Conservation (phyloP, 2,888 invertebrate species). For the Cerastis rubricosa region DNA sequence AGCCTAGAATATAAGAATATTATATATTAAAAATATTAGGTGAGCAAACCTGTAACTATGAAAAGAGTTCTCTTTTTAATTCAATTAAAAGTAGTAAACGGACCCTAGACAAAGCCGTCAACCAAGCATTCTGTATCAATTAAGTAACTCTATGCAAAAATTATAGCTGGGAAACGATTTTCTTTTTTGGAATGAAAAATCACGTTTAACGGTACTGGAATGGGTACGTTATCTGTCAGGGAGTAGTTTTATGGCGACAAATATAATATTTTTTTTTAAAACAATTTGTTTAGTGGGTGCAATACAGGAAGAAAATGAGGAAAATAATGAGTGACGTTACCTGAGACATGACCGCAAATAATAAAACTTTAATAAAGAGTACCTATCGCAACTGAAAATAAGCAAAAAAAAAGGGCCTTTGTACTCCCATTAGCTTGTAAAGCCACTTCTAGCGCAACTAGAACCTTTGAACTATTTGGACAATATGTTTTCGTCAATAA, state of each 20-base stretch:
- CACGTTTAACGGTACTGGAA: too few relatives aligned
- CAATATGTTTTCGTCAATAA: conserved; percentile 37
- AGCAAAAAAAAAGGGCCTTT: too few relatives aligned
- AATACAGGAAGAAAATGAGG: too few relatives aligned
- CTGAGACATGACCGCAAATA: too few relatives aligned
- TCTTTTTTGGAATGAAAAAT: neutral
- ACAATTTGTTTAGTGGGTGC: too few relatives aligned
- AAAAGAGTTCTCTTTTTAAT: neutral
- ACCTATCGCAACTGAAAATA: too few relatives aligned
- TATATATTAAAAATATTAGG: too few relatives aligned
- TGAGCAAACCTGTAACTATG: neutral
- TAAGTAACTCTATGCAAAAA: neutral
- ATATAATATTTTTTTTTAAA: too few relatives aligned
- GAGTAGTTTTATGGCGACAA: too few relatives aligned
- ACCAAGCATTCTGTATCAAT: neutral
- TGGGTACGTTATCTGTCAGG: too few relatives aligned
- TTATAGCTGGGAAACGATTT: neutral
- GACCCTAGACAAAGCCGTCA: neutral
- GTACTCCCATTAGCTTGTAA: neutral
- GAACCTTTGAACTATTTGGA: conserved; percentile 4
- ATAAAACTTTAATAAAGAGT: too few relatives aligned
- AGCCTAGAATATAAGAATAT: neutral
- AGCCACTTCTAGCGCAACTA: conserved; percentile 25
- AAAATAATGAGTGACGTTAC: too few relatives aligned
- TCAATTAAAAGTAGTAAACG: neutral